Evolutionary conservation across 2,888 invertebrate genomes (phyloP), one percentile per base, ranked within the genome.

Genomic region (Nephrotoma guestfalica): DNA sequence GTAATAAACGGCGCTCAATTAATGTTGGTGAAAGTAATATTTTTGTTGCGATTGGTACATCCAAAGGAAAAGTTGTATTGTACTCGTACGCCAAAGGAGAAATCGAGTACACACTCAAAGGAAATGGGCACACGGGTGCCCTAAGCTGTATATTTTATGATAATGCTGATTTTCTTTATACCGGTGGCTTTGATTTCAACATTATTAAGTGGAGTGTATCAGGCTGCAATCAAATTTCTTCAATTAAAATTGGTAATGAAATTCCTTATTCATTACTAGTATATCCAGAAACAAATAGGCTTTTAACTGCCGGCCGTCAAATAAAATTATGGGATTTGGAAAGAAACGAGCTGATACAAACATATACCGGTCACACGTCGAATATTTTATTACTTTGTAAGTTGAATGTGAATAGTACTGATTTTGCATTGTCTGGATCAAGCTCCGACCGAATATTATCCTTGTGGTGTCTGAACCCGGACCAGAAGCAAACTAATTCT

Each of bases 281-380:
- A 85, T 89, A 91, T 71, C 87, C 89, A 0, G 90, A 90, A 13
- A 90, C 91, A 0, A 89, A 90, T 6, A 43, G 40, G 2, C 47
- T 91, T n/a, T 89, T 90, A 0, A 89, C 91, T 11, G 91, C 90
- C 3, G 89, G 89, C 0, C 88, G 91, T 0, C 89, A 91, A 87
- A 85, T 91, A 0, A 90, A 90, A 87, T 88, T 91, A 0, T 96
- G 95, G 94, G 93, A 95, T 89, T 90, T 94, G 42, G 90, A 92
- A 7, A 93, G 91, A 0, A 93, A 93, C 89, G 92, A 93, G 88
- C 88, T 95, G 13, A 89, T 96, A 57, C 93, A 93, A 89, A 93
- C 93, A 1, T 95, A 94, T 89, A 93, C 93, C 0, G 95, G 95
- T 0, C 95, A 95, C 89, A 93, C 93, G 30, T 93, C 93, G 45